Evolutionary conservation across 2,797 vertebrate genomes (phyloP).

Genomic region (Dryobates pubescens): DNA sequence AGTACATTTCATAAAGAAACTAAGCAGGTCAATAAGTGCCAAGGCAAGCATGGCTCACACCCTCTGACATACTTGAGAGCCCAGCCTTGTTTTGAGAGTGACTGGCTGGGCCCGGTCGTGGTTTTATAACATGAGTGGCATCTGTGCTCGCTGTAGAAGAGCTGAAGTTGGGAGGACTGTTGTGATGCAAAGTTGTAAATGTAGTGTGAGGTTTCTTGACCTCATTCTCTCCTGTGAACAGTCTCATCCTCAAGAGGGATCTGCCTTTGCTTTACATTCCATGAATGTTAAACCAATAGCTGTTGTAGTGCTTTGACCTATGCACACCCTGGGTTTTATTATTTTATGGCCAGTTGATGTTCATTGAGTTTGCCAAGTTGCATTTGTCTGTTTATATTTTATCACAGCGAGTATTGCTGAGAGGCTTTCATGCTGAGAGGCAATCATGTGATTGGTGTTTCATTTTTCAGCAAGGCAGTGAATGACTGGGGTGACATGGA

Average conservation of each 20-base stretch:
- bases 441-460: not conserved
- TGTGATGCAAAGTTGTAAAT: not conserved
- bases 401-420: not conserved
- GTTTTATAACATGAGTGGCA: not conserved
- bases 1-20: not conserved
- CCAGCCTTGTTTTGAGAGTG: not conserved
- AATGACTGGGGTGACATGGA: not conserved
- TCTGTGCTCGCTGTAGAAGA: not conserved
- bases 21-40: not conserved
- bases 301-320: constrained; percentile 25
- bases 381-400: not conserved
- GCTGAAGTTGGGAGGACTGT: not conserved
- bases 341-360: not conserved
- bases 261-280: constrained; percentile 5
- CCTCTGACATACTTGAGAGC: not conserved
- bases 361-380: not conserved
- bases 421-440: not conserved
- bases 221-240: constrained; percentile 5
- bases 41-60: not conserved
- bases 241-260: not conserved
- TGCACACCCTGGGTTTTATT: not conserved
- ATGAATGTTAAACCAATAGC: not conserved
- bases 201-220: not conserved
- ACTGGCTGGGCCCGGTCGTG: not conserved
- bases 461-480: not conserved